Percentiles rank a stretch among this genome's conserved stretches.
These are phyloP conservation scores for Meteorus sp. DNA, from an alignment of 1,140 invertebrate species.

Conservation along the genomic window DNA sequence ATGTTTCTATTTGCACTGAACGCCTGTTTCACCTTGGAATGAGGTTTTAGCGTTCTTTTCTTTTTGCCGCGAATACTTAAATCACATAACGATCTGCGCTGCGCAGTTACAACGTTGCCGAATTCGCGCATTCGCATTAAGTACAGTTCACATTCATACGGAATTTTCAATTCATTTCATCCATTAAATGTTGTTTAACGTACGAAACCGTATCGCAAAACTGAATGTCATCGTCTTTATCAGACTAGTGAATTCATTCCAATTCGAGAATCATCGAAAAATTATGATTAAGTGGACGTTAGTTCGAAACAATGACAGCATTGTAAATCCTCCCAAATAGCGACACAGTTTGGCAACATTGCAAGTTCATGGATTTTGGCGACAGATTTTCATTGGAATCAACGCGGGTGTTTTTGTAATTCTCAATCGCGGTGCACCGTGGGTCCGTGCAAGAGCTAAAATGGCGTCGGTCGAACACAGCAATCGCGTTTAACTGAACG, in stretches of 20 bases:
- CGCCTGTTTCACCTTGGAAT: conserved; percentile 12
- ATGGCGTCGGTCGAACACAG: conserved; percentile 43
- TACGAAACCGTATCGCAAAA: no score
- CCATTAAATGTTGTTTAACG: no score
- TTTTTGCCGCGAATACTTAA: conserved; percentile 38
- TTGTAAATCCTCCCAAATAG: neutral
- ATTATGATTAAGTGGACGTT: no score
- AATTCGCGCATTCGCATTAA: neutral
- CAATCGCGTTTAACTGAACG: conserved; percentile 34
- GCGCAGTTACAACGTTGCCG: conserved; percentile 31
- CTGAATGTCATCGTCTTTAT: no score
- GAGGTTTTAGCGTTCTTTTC: conserved; percentile 34
- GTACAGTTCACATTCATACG: neutral
- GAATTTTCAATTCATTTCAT: neutral
- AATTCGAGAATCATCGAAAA: no score
- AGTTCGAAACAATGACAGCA: no score
- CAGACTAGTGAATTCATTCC: no score
- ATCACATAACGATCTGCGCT: conserved; percentile 34
- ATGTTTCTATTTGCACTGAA: conserved; percentile 9
- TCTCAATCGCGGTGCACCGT: conserved; percentile 38
- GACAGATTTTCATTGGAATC: conserved; percentile 28
- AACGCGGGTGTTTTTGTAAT: conserved; percentile 49
- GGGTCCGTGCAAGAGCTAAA: conserved; percentile 37
- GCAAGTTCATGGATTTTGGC: conserved; percentile 17
- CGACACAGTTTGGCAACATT: conserved; percentile 34